Base-by-base conservation (phyloP, 2,888 invertebrate species). In the Acanthosepion pharaonis region DNA sequence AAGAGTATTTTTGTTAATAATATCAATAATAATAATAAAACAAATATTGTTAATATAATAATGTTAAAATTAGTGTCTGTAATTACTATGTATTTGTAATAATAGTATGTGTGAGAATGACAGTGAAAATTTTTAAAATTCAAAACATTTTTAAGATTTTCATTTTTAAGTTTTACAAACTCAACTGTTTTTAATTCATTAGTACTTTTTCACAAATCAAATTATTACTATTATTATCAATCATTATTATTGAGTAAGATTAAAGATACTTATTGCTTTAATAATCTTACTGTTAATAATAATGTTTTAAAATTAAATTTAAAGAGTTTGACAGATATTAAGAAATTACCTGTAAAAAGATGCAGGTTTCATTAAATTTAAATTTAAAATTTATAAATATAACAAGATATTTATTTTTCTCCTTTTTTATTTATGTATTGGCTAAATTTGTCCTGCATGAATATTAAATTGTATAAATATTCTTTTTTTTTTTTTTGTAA, bases 381-480 rank as follows among this genome's bases (percentile, higher is more conserved):
- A 78, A 78, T 78, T 78, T 33, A n/a, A n/a, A 78, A 78, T 78
- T n/a, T n/a, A 59, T 59, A 59, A 59, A 59, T 59, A 59, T 59
- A 78, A 78, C 78, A 78, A 78, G 78, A 78, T 33, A 8, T 78
- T 78, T 78, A 78, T 78, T 78, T 78, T 78, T 78, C 33, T 33
- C 11, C 33, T 78, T 78, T 78, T n/a, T n/a, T 33, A 78, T 78
- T 78, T 78, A 78, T 11, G 33, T 78, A 33, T n/a, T 78, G n/a
- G 78, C 78, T 78, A n/a, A 78, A n/a, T 78, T 78, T 78, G n/a
- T 78, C 78, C 78, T 78, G 78, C 78, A 78, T 78, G 78, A 78
- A 78, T 78, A 78, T n/a, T 15, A n/a, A 78, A 78, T n/a, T 78
- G 78, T 78, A 78, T 33, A 33, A 78, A 78, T 11, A 8, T 42